Base-by-base conservation (phyloP, 2,797 vertebrate species). In the Numenius phaeopus region DNA sequence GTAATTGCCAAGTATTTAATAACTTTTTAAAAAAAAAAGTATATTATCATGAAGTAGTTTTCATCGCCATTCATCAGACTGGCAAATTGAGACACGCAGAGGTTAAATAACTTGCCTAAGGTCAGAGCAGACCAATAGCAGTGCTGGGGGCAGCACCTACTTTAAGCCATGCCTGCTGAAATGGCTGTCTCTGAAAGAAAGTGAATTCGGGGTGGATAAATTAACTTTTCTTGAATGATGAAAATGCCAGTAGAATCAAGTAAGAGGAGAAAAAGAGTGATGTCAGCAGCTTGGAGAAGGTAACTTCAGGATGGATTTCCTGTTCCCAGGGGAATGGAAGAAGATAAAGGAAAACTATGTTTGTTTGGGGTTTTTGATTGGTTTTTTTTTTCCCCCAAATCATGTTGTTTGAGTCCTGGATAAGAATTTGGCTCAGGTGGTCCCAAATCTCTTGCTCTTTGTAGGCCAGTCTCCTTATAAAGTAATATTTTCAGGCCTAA, bases 201-300 rank as follows among this genome's bases (percentile, higher is more conserved):
- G 75, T 29, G 67, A 87, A 54, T 40, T 93, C 40, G 7, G 8
- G 30, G 30, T 70, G 40, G 64, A 44, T 94, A 91, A 93, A 96
- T 96, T 91, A 94, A 84, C 78, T 96, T 88, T 30, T 91, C 96
- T 87, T 96, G 96, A 96, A 91, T 93, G 92, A 94, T 83, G 81
- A 87, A 80, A 87, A 92, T 83, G 64, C 57, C 92, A 85, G 44
- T 29, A 52, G 57, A 81, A 73, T 67, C 50, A 37, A 49, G 49
- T 40, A 54, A 90, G 73, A 71, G 62, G n/a, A 88, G 71, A 70
- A 95, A 59, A 59, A 88, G 22, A 3, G 18, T n/a, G 58, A 9
- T 2, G 3, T 40, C 54, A 44, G 54, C 58, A 84, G 40, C 67
- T 71, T 49, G 46, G 22, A 49, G 15, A 61, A 54, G 27, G 47